phyloP scores from a whole-genome alignment of 2,113 vertebrate genomes.

The Apodemus sylvaticus region DNA sequence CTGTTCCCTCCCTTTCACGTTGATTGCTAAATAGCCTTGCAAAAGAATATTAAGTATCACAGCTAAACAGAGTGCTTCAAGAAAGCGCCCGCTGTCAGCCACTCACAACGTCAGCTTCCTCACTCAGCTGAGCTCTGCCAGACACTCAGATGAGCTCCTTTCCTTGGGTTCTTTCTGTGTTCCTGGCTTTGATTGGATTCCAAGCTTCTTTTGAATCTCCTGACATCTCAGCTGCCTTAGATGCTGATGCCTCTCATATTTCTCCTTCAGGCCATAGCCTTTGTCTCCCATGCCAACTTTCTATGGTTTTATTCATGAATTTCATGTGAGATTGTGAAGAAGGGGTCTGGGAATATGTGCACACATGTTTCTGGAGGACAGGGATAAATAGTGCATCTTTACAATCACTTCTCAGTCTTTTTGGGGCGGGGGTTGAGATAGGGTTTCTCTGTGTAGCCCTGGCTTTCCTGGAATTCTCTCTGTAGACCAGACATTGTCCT shows the following conservation, averaged over 20 bases:
- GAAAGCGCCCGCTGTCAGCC: slow-evolving; percentile 44
- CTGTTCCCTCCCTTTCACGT: slow-evolving; percentile 72
- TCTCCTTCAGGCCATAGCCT: not conserved
- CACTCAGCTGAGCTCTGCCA: slow-evolving; percentile 26
- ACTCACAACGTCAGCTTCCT: slow-evolving; percentile 34
- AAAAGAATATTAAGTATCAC: slow-evolving; percentile 71
- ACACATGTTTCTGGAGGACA: not conserved
- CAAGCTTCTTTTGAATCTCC: not conserved
- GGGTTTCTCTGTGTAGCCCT: not conserved
- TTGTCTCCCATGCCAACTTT: slow-evolving; percentile 14
- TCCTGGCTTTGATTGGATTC: slow-evolving; percentile 48
- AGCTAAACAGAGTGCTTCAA: slow-evolving; percentile 67
- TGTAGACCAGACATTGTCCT: not conserved
- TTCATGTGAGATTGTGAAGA: not conserved
- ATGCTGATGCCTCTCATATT: not conserved
- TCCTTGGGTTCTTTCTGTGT: slow-evolving; percentile 24
- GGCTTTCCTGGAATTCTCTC: not conserved
- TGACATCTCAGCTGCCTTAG: not conserved
- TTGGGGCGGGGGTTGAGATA: no score
- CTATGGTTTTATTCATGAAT: slow-evolving; percentile 9
- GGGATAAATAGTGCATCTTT: not conserved
- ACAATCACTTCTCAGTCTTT: not conserved
- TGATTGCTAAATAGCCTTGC: slow-evolving; percentile 76
- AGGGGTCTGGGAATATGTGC: not conserved
- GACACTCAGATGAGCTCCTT: slow-evolving; percentile 14